Base-by-base conservation (phyloP, 1,140 invertebrate genomes). In the Cephus cinctus region DNA sequence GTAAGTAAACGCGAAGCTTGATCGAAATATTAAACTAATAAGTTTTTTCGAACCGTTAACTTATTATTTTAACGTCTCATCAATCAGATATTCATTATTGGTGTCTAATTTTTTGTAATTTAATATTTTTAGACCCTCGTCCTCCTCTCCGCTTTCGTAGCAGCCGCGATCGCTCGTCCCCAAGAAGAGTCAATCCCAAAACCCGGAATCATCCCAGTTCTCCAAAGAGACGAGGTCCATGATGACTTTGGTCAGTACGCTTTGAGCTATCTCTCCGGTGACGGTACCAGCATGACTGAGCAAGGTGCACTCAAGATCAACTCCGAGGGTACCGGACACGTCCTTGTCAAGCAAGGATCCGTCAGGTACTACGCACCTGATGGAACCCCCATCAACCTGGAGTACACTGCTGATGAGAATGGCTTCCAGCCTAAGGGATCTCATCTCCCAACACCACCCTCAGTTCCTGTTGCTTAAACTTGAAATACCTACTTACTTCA, bases 231-330 rank as follows among this genome's bases (percentile, higher is more conserved):
- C 16, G 71, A 74, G 38, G 56, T 66, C 9, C 67, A 67, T 40
- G 72, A 76, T 36, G 67, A 73, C 12, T 57, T 46, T 19, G 73
- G 73, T 5, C 70, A 74, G 54, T 77, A 67, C 50, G 59, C 72
- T 3, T 56, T 75, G 16, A 65, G 65, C 6, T 77, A 75, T 52
- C 49, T 70, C 25, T 70, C 69, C 18, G 54, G 41, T 11, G 52
- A 60, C 36, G 54, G 57, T 5, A 54, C 49, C 18, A 18, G 44
- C 5, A 9, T 43, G 11, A 43, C 23, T 19, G 54, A 60, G 46
- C 51, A 54, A 20, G 57, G 54, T 4, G 39, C 47, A 4, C 42
- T 57, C 8, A 51, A 45, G 20, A 36, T 35, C 21, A 57, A 38
- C n/a, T 41, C 30, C 15, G 54, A 48, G 3, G 39, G 40, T 1